phyloP scores from a whole-genome alignment of 1,140 invertebrate species.

The Ceratina japonica region DNA sequence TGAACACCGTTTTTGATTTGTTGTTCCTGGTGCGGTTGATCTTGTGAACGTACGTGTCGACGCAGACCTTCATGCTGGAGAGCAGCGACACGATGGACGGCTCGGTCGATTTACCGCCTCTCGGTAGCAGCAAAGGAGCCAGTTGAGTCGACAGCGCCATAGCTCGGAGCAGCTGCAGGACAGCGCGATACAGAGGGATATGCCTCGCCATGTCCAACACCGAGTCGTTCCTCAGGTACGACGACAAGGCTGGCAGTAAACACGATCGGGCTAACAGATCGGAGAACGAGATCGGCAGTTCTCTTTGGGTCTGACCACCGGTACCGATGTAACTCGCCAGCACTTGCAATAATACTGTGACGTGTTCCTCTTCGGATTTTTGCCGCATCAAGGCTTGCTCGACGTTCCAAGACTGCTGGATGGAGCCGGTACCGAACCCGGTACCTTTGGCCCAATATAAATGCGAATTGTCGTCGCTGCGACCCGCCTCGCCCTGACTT shows the following conservation, averaged over 20 bases:
- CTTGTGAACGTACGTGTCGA: constrained; percentile 90
- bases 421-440: constrained; percentile 97
- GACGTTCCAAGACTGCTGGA: constrained; percentile 96
- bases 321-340: constrained; percentile 93
- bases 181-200: constrained; percentile 93
- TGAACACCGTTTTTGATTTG: constrained; percentile 69
- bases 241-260: constrained; percentile 92
- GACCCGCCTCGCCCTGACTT: constrained; percentile 57
- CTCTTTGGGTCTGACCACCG: constrained; percentile 80
- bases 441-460: constrained; percentile 97
- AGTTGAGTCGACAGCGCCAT: constrained; percentile 86
- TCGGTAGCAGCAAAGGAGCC: constrained; percentile 84
- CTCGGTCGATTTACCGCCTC: constrained; percentile 72
- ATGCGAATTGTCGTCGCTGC: constrained; percentile 88
- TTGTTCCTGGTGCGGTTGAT: constrained; percentile 74
- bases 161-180: constrained; percentile 89
- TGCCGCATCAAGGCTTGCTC: constrained; percentile 94
- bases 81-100: constrained; percentile 85
- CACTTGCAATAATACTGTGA: constrained; percentile 89
- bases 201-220: constrained; percentile 97
- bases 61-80: constrained; percentile 92
- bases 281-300: constrained; percentile 85
- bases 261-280: constrained; percentile 90
- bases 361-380: constrained; percentile 94
- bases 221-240: constrained; percentile 96